Conservation (phyloP, 2,113 vertebrate genomes). For the Strix uralensis region DNA sequence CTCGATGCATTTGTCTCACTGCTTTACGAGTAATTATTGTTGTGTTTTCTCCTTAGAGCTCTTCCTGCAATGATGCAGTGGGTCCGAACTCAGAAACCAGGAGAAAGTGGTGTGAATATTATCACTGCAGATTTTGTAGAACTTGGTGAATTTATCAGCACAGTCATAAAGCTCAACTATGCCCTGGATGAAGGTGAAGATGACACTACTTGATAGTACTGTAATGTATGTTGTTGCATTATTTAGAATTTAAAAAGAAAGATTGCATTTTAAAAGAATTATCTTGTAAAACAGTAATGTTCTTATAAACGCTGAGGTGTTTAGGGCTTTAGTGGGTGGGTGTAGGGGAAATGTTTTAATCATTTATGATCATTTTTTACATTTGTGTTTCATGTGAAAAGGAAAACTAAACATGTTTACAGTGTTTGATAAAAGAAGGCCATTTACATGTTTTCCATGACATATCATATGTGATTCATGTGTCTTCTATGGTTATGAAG, state of each 20-base stretch:
- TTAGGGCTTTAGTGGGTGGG: slow-evolving; percentile 77
- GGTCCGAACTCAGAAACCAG: slow-evolving; percentile 91
- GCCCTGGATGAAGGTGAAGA: slow-evolving; percentile 89
- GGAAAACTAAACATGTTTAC: slow-evolving; percentile 60
- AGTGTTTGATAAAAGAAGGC: slow-evolving; percentile 56
- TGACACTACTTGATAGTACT: slow-evolving; percentile 85
- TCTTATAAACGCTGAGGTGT: slow-evolving; percentile 77
- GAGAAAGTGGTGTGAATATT: slow-evolving; percentile 95
- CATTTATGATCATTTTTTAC: slow-evolving; percentile 53
- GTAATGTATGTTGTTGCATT: neutral
- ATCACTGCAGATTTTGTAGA: slow-evolving; percentile 98
- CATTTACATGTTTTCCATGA: slow-evolving; percentile 59
- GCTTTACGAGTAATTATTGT: slow-evolving; percentile 34
- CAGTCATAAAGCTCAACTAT: slow-evolving; percentile 97
- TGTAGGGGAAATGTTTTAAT: slow-evolving; percentile 56
- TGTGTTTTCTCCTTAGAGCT: slow-evolving; percentile 79
- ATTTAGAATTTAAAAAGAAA: slow-evolving; percentile 21
- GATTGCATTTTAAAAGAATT: slow-evolving; percentile 71
- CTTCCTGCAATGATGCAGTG: slow-evolving; percentile 98
- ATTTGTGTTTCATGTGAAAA: slow-evolving; percentile 64
- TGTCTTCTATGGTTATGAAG: slow-evolving; percentile 34
- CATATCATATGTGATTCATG: slow-evolving; percentile 50
- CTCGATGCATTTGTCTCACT: neutral
- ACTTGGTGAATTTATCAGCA: slow-evolving; percentile 96
- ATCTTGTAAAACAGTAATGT: slow-evolving; percentile 74